Evolutionary conservation across 2,797 vertebrate species (phyloP).

Genomic region (Antrozous pallidus): DNA sequence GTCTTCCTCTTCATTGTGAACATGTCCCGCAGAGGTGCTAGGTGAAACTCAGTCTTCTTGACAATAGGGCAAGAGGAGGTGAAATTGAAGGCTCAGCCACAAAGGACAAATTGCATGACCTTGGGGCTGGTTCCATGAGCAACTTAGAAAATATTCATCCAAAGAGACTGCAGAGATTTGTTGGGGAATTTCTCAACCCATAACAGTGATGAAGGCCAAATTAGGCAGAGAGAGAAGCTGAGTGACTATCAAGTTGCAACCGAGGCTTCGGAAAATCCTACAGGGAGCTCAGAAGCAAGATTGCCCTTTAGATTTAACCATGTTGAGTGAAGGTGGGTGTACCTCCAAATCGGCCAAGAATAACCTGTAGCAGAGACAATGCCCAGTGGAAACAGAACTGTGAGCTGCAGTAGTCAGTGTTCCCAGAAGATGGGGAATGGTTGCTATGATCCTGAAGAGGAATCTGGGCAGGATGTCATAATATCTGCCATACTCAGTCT

Average conservation of each 20-base stretch:
- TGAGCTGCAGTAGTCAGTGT: neutral
- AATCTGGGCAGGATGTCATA: neutral
- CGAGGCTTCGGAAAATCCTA: neutral
- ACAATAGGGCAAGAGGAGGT: neutral
- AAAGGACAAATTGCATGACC: neutral
- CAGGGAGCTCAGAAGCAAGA: neutral
- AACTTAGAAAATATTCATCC: neutral
- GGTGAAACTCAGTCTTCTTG: neutral
- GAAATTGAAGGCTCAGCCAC: neutral
- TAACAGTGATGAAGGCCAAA: neutral
- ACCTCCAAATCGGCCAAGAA: neutral
- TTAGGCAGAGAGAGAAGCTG: neutral
- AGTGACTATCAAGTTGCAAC: neutral
- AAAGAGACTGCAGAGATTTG: neutral
- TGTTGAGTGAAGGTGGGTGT: neutral
- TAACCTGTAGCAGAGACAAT: neutral
- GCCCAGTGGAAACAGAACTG: fast-evolving
- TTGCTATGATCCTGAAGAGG: neutral
- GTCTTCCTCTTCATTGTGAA: conserved; percentile 44
- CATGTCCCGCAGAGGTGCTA: neutral
- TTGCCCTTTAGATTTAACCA: fast-evolving
- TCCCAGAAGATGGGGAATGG: too few relatives aligned
- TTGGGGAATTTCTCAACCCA: neutral
- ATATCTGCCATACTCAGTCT: neutral
- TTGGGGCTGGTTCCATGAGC: neutral